Evolutionary conservation across 2,888 invertebrate genomes (phyloP), one percentile per base, ranked within the genome.

Genomic region (Diarsia mendica): DNA sequence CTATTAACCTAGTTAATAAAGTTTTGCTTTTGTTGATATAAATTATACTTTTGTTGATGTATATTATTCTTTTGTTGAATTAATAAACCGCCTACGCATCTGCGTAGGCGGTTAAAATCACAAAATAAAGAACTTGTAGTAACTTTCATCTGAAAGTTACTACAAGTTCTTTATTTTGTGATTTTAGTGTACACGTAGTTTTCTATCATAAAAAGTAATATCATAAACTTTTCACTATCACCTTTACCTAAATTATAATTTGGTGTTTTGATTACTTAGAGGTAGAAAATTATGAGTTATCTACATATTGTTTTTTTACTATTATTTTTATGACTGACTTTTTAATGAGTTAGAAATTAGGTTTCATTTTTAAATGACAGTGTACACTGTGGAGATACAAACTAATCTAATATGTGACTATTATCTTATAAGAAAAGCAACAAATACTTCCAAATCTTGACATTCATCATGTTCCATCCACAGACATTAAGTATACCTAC

Each of bases 11-110:
- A 51, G 20, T 46, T 9, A 9, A 18, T 28, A 20, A 44, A 28
- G n/a, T 49, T 28, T 13, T 28, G n/a, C 18, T 49, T 46, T 69
- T 68, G 44, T 23, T 68, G 23, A 64, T 13, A 2, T 61, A 15
- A 13, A 2, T 46, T 11, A 33, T 10, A 13, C 18, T 49, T 33
- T 69, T 68, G 44, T 23, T 68, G 33, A 64, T 13, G 2, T 61
- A 15, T 18, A 2, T 46, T 11, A 33, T 10, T 18, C 39, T 39
- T 39, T 39, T 39, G 39, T 1, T 53, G 23, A 60, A 2, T 5
- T 77, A 18, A 33, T 39, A 65, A 53, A 53, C 33, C 23, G 5
- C 60, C 75, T 13, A 18, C 77, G 33, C 23, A n/a, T n/a, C n/a
- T n/a, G n/a, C n/a, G n/a, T n/a, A n/a, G n/a, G n/a, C n/a, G n/a